Base-by-base conservation (phyloP, 2,797 vertebrate genomes). In the Avahi laniger region DNA sequence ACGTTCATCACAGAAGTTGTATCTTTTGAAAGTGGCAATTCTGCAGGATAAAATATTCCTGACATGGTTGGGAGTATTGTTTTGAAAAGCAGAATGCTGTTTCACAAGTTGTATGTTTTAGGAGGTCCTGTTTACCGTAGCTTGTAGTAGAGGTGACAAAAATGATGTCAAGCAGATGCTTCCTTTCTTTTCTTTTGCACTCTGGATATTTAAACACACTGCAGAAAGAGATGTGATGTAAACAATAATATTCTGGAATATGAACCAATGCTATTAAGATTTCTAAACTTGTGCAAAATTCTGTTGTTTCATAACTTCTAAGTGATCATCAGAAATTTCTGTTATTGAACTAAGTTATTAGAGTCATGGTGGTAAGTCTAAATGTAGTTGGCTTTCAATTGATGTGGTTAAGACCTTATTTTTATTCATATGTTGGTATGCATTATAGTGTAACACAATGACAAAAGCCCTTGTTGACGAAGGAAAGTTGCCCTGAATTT, bases 101-200 rank as follows among this genome's bases (percentile, higher is more conserved):
- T 97, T 94, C 89, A 59, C 13, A 89, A 92, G 70, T 61, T 70
- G 4, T 24, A 24, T 97, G 52, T 82, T 96, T 96, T 61, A 73
- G 69, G 26, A 91, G 69, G 80, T 59, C n/a, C 63, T 94, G 3
- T 95, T 96, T 86, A 65, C 33, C 94, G 20, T 76, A 73, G 70
- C 73, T n/a, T 61, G 2, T 95, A 52, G 82, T 17, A 82, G 79
- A 93, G 81, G 85, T 48, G 14, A 70, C 24, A 69, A 20, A 79
- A 96, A 28, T 46, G 85, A 50, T 75, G 80, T 48, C 22, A 97
- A 59, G 67, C 81, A 94, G 69, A 57, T 43, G 43, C 50, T 57
- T 85, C 26, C 69, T 93, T 97, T 93, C 73, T 88, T 97, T 15
- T 52, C 33, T 96, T 84, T 5, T 81, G 59, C 61, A 91, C 69